phyloP scores from a whole-genome alignment of 2,113 vertebrate genomes.

The Bungarus multicinctus region DNA sequence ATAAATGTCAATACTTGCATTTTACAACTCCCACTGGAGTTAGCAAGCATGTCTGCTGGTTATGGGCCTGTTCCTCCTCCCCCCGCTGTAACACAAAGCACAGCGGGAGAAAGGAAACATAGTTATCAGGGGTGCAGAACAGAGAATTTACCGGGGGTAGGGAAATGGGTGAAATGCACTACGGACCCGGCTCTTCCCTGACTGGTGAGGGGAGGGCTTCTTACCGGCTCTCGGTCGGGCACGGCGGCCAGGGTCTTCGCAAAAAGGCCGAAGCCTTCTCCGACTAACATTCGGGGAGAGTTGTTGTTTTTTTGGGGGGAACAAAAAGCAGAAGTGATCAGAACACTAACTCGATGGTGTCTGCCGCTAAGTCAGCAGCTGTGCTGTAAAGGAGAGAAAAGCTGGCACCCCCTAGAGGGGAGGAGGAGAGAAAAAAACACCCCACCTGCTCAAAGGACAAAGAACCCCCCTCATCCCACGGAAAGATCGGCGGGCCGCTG shows the following conservation, averaged over 20 bases:
- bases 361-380: slow-evolving; percentile 20
- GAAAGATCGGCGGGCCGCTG: not conserved
- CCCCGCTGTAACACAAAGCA: slow-evolving; percentile 27
- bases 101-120: slow-evolving; percentile 38
- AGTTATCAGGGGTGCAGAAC: not conserved
- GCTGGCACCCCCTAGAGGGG: slow-evolving; percentile 22
- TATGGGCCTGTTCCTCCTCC: slow-evolving; percentile 17
- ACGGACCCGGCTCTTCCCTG: slow-evolving; percentile 28
- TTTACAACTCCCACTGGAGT: slow-evolving; percentile 26
- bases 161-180: slow-evolving; percentile 13
- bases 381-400: slow-evolving; percentile 26
- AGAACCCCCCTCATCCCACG: slow-evolving; percentile 19
- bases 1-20: slow-evolving; percentile 16
- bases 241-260: slow-evolving; percentile 37
- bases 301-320: slow-evolving; percentile 35
- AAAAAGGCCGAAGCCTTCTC: slow-evolving; percentile 32
- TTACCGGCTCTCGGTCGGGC: slow-evolving; percentile 39
- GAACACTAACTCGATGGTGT: slow-evolving; percentile 36
- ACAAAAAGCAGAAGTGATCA: slow-evolving; percentile 39
- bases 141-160: slow-evolving; percentile 14
- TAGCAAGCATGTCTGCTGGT: slow-evolving; percentile 4
- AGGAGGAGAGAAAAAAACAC: slow-evolving; percentile 30
- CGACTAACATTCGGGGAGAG: slow-evolving; percentile 37
- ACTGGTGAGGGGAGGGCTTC: slow-evolving; percentile 32
- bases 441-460: slow-evolving; percentile 15